These are phyloP conservation scores for Condylostylus longicornis DNA, from an alignment of 1,140 invertebrate genomes.

Conservation along the genomic window DNA sequence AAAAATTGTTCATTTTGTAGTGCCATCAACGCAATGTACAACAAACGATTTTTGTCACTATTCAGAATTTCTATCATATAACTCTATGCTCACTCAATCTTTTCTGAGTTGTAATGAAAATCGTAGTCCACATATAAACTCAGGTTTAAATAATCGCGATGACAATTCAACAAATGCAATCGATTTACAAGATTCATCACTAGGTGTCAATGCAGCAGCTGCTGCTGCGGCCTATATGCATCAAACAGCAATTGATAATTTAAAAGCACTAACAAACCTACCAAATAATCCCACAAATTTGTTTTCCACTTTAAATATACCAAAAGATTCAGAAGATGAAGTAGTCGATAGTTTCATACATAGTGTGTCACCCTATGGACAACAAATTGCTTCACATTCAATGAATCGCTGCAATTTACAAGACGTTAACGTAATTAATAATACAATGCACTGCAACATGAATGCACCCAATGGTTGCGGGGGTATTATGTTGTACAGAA, in stretches of 20 bases:
- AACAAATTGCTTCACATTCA: background rate
- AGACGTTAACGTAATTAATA: slow-evolving; percentile 33
- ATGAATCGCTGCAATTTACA: slow-evolving; percentile 12
- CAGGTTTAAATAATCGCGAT: no score
- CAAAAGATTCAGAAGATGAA: slow-evolving; percentile 13
- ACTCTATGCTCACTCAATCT: slow-evolving; percentile 5
- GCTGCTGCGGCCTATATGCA: slow-evolving; percentile 1
- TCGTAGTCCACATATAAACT: no score
- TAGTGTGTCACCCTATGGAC: background rate
- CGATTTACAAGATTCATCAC: background rate
- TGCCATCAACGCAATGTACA: background rate
- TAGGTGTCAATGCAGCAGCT: background rate
- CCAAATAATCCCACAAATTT: slow-evolving; percentile 32
- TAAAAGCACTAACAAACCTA: slow-evolving; percentile 33
- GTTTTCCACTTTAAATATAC: slow-evolving; percentile 34
- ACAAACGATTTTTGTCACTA: slow-evolving; percentile 3
- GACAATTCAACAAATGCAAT: background rate
- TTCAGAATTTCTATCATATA: slow-evolving; percentile 4
- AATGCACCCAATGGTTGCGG: background rate
- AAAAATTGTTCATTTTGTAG: no score
- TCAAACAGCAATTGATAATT: slow-evolving; percentile 32
- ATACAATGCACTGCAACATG: slow-evolving; percentile 19
- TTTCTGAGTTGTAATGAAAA: slow-evolving; percentile 3
- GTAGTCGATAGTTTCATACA: slow-evolving; percentile 7
- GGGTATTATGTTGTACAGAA: slow-evolving; percentile 19